Base-by-base conservation (phyloP, 1,140 invertebrate species). In the Dermatophagoides farinae region DNA sequence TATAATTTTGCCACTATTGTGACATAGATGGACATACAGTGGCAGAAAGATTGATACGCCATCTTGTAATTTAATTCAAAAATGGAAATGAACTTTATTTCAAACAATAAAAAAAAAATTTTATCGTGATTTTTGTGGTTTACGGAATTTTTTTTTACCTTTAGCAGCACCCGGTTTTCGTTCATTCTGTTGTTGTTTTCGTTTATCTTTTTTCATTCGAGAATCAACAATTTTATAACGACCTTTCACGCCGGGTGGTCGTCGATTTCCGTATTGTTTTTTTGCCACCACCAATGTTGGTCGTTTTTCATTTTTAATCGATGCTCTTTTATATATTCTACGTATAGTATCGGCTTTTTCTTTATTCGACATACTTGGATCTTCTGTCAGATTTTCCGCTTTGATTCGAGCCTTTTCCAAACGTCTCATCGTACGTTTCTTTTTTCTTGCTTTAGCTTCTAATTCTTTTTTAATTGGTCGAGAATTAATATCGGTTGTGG, bases 401-500 rank as follows among this genome's bases (percentile, higher is more conserved):
- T 88, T 91, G 73, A 98, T 98, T 72, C 92, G 89, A 0, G 90
- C 91, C 68, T 85, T 89, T 66, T 95, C 88, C 70, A 97, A 72
- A 70, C 83, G 84, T 63, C 81, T 84, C 52, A 85, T 43, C 50
- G 69, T 65, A 64, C 88, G 82, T 69, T 82, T 84, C 80, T 97
- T 95, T 77, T 97, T 98, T 50, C 96, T 80, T 0, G 89, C 88
- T 71, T 96, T 98, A 0, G 96, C 96, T 76, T 99, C 91, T 64
- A 92, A 82, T 0, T 98, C 86, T 77, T 98, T 99, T 72, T 97
- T 98, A 50, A 97, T 93, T 16, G 95, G 89, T 57, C 88, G 75
- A 0, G 83, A 84, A 74, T 98, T 91, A 6, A 98, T 80, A 64
- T 92, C 90, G 73, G 86, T 81, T 65, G 72, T 74, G 64, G 80